Percentiles rank a stretch among this genome's conserved stretches.
These are phyloP conservation scores for Hypomecis punctinalis DNA, from an alignment of 2,888 invertebrate genomes.

Conservation along the genomic window DNA sequence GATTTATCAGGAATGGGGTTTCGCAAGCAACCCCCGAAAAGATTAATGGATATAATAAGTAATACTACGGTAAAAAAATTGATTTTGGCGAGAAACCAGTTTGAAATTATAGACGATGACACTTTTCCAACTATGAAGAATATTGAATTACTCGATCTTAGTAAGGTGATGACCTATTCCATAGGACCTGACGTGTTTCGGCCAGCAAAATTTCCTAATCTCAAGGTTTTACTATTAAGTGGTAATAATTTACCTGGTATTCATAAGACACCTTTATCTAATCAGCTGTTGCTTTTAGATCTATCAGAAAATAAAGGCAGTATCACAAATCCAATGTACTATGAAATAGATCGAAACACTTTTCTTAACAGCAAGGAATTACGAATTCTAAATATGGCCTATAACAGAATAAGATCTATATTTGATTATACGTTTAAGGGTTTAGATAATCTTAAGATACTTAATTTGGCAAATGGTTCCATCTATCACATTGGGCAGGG, in stretches of 20 bases:
- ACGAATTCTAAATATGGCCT: conserved; percentile 79
- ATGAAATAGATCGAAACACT: conserved; percentile 77
- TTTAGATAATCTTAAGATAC: conserved; percentile 72
- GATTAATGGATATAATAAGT: conserved; percentile 78
- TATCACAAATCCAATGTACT: conserved; percentile 72
- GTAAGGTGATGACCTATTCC: conserved; percentile 76
- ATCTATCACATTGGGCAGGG: conserved; percentile 76
- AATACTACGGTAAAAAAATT: conserved; percentile 78
- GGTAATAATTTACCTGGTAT: conserved; percentile 82
- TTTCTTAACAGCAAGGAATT: conserved; percentile 79
- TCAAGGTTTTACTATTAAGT: conserved; percentile 78
- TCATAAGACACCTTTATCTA: conserved; percentile 78
- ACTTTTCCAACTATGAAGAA: conserved; percentile 84
- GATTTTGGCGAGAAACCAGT: conserved; percentile 82
- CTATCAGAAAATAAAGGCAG: conserved; percentile 80
- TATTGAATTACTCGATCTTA: conserved; percentile 83
- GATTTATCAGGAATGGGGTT: conserved; percentile 84
- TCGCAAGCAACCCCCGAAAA: conserved; percentile 75
- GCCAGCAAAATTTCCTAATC: conserved; percentile 75
- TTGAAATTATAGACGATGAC: conserved; percentile 79
- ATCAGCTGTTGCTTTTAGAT: conserved; percentile 79
- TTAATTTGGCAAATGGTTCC: conserved; percentile 82
- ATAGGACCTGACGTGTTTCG: conserved; percentile 79
- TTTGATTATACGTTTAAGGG: conserved; percentile 81
- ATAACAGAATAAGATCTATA: conserved; percentile 81